Evolutionary conservation across 2,797 vertebrate genomes (phyloP), one percentile per base, ranked within the genome.

Genomic region (Oreochromis mossambicus): DNA sequence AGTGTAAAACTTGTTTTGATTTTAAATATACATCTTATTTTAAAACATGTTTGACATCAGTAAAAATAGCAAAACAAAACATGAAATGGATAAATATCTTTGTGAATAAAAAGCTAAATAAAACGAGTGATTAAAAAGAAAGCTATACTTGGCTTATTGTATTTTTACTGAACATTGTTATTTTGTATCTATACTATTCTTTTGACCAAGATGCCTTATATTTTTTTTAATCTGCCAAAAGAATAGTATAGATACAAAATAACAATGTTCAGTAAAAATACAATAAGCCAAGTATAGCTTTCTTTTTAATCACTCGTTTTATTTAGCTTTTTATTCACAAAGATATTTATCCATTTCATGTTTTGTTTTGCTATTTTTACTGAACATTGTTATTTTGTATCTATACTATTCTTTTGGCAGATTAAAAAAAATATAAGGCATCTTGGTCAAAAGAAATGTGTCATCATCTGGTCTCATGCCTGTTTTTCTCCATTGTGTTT

Each of bases 261-360:
- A 2, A n/a, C 26, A 38, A 19, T 38, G 12, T 6, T 15, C 48
- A 77, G 26, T 56, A 86, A 84, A 73, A 80, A 85, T 79, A 80
- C 84, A 86, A 75, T 14, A 58, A 81, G 5, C 34, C 70, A 5
- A 61, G 12, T 12, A 48, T 3, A 36, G 5, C 3, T 55, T 83
- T 86, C 63, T 77, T 81, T 89, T 84, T 52, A 87, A 86, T 80
- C 48, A 50, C 15, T 50, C 17, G 5, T 73, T 94, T 92, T 93
- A 92, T 93, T 94, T 34, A 88, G 12, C 80, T 86, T 82, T 32
- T 50, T 80, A 24, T 81, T 7, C 32, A 9, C 4, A 48, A 29
- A 85, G 78, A 85, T 51, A 80, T 83, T 75, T 26, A 78, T 58
- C n/a, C 43, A 75, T 50, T 48, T 75, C 17, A 3, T 13, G 4